Base-by-base conservation (phyloP, 1,140 invertebrate species). In the Drosophila fuyamai region DNA sequence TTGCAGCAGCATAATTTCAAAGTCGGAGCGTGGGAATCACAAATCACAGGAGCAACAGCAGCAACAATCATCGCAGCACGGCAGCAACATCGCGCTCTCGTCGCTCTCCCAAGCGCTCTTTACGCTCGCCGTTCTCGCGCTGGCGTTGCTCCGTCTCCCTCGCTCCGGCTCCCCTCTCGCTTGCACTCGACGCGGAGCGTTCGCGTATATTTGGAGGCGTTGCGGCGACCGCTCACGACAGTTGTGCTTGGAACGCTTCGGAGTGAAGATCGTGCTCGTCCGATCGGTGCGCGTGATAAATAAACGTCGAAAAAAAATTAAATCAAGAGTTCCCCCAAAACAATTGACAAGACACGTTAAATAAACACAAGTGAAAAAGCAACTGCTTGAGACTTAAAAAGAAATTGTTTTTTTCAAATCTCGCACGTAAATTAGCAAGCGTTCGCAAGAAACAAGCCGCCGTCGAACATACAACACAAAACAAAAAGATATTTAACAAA, bases 181-280 rank as follows among this genome's bases (percentile, higher is more conserved):
- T 50, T n/a, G 48, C 48, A 51, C 48, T 5, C 29, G 8, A n/a
- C 16, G 27, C 2, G 5, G 38, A 44, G 43, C 66, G 38, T 23
- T 55, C 62, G 81, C 76, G 60, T 76, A 82, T 88, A 88, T 79
- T 88, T 86, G 81, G 68, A 72, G 71, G 71, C 80, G 84, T 36
- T 67, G 72, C 53, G 83, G 73, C 50, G 46, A 48, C n/a, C 77
- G 54, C 73, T 66, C 76, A 74, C 80, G 67, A 79, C 83, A 86
- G 89, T 91, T 91, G 90, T 91, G 90, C 89, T 90, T 91, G 80
- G 82, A 91, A 91, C 90, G 90, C 85, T 90, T 79, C 77, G 79
- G 71, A 88, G 90, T 91, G 77, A 81, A 91, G 90, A 86, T 90
- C 90, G 84, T 85, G 82, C 79, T 79, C 62, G 68, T 55, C 35